Percentiles rank a stretch among this genome's conserved stretches.
These are phyloP conservation scores for Sitodiplosis mosellana DNA, from an alignment of 1,140 invertebrate species.

Conservation along the genomic window DNA sequence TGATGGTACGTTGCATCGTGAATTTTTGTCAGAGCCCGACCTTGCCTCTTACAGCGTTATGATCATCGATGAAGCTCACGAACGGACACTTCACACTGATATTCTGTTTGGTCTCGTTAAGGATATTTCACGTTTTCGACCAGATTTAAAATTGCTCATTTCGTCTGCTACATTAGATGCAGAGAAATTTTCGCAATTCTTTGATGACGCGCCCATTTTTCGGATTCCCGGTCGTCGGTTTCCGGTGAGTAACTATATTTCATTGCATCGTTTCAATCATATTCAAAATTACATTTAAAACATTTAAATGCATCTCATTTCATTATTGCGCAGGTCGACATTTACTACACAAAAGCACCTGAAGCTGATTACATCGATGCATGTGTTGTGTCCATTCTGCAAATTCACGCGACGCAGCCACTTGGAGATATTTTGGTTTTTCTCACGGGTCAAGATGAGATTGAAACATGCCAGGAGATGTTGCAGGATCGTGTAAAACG, in stretches of 20 bases:
- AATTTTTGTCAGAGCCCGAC: constrained; percentile 95
- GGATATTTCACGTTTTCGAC: constrained; percentile 87
- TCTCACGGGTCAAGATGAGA: constrained; percentile 90
- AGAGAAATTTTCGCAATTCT: constrained; percentile 95
- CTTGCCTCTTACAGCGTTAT: constrained; percentile 88
- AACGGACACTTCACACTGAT: constrained; percentile 94
- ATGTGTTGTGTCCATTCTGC: constrained; percentile 86
- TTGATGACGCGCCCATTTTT: constrained; percentile 97
- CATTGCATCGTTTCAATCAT: no score
- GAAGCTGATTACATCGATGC: constrained; percentile 98
- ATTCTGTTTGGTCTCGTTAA: constrained; percentile 97
- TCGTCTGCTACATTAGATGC: constrained; percentile 97
- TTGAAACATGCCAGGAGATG: constrained; percentile 90
- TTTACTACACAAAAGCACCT: constrained; percentile 97
- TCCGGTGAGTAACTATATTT: constrained; percentile 29
- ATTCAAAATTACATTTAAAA: no score
- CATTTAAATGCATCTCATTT: neutral
- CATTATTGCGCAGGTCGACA: constrained; percentile 48
- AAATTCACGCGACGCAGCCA: constrained; percentile 94
- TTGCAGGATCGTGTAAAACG: constrained; percentile 74
- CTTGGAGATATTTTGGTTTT: constrained; percentile 93
- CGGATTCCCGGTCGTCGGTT: constrained; percentile 78
- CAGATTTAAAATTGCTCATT: constrained; percentile 90
- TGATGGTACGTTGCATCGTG: constrained; percentile 92
- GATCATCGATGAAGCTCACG: constrained; percentile 99